Base-by-base conservation (phyloP, 1,140 invertebrate species). In the Drosophila paulistorum region DNA sequence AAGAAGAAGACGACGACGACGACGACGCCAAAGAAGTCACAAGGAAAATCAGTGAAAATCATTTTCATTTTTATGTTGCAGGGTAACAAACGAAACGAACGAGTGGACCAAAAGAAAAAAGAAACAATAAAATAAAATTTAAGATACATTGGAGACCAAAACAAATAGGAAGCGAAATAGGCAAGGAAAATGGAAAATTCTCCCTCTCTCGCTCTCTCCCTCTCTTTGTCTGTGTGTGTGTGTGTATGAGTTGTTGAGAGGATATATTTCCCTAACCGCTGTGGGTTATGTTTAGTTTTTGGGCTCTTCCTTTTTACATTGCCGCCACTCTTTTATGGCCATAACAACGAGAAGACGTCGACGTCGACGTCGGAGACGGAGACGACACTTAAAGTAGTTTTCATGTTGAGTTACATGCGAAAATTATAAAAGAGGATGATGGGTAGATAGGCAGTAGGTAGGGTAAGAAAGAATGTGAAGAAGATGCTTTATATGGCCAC, bases 71-170 rank as follows among this genome's bases (percentile, higher is more conserved):
- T 59, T 59, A 59, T 59, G 57, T 37, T 20, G 9, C 17, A 37
- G 57, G 30, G 45, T 51, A 51, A 51, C 45, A 23, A 51, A 51
- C 45, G 23, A 11, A 51, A 51, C n/a, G 7, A 51, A 23, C 17
- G 14, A 55, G 14, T 6, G 14, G 35, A 33, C 0, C 17, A 61
- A 59, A 70, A 62, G 71, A 75, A 78, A 75, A 26, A 79, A 76
- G 30, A 30, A 79, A 79, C 76, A 79, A 79, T 79, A 79, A 79
- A 79, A 79, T 79, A 79, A 79, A 79, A 79, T 79, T 79, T 79
- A 79, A 76, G 73, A 79, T 79, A 79, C 76, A 79, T 79, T 76
- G 63, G 76, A 79, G 76, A 79, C 76, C 76, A 79, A 79, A 79
- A 79, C 76, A 79, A 79, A 79, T 79, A 79, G 76, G 76, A 73